Base-by-base conservation (phyloP, 2,888 invertebrate species). In the Noctua fimbriata region DNA sequence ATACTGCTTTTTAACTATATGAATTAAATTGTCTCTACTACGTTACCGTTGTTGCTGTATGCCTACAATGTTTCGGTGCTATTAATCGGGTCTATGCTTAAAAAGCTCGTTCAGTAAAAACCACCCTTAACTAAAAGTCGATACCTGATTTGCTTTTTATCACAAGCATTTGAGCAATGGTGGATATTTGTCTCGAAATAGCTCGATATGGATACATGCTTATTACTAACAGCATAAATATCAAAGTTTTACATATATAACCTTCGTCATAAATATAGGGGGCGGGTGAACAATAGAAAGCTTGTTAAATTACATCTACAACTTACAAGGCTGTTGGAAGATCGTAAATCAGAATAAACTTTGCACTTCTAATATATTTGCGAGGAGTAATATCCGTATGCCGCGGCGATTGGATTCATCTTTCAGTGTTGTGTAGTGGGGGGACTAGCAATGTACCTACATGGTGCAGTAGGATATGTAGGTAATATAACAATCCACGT, bases 121-220 rank as follows among this genome's bases (percentile, higher is more conserved):
- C 74, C 12, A 76, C 55, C 87, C 65, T 69, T 83, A 81, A 82
- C 80, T 80, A 78, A 69, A 69, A 83, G 60, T 75, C 74, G 80
- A 88, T 88, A 82, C 75, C 78, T 79, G 82, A 83, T 87, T 89
- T 81, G 82, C 84, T 89, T 89, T 89, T 90, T 87, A 90, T 88
- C 88, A 86, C 82, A 80, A 76, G 71, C 87, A 82, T 89, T 90
- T 90, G 89, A 90, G 88, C 89, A 90, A 90, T 88, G 82, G 83
- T 72, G 85, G 79, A 87, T 86, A 90, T 90, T 89, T 85, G 87
- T 89, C 88, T 87, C 73, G 78, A 84, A 90, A 83, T 84, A 83
- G 78, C 80, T 73, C 79, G 82, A 85, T 85, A 86, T 82, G 78
- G 82, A 89, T 85, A 87, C 85, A 88, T 83, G 80, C 84, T 82